These are phyloP conservation scores for Metopia argyrocephala DNA, from an alignment of 2,888 invertebrate genomes.

Conservation along the genomic window DNA sequence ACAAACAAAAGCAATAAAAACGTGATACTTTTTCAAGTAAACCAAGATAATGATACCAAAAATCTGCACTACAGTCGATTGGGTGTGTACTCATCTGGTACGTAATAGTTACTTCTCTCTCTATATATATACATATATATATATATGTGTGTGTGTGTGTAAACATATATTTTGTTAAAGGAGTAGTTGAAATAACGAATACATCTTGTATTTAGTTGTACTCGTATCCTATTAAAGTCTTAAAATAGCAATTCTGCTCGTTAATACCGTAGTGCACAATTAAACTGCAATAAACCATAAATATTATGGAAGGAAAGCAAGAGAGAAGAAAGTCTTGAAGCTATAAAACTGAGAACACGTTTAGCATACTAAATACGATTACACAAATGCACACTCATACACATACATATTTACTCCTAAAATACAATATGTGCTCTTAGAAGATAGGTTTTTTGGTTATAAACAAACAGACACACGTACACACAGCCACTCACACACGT, in stretches of 20 bases:
- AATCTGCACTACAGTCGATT: too few relatives aligned
- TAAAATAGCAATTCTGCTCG: slow-evolving; percentile 29
- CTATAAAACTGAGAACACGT: slow-evolving; percentile 64
- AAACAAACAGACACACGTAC: neutral
- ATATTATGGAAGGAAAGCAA: slow-evolving; percentile 58
- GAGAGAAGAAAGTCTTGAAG: too few relatives aligned
- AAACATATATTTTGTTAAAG: too few relatives aligned
- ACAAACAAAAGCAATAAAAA: neutral
- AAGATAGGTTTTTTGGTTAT: too few relatives aligned
- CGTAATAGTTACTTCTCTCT: too few relatives aligned
- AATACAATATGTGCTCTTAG: neutral
- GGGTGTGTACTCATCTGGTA: too few relatives aligned
- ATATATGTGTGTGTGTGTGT: neutral
- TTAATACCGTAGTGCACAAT: slow-evolving; percentile 61
- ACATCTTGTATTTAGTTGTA: too few relatives aligned
- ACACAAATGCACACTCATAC: neutral
- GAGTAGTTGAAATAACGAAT: too few relatives aligned
- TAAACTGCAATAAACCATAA: slow-evolving; percentile 65
- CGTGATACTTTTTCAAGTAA: neutral
- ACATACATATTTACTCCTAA: neutral
- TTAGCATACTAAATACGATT: slow-evolving; percentile 60
- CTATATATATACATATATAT: neutral
- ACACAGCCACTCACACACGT: neutral
- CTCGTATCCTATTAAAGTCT: slow-evolving; percentile 36
- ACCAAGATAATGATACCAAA: neutral